Conservation (phyloP, 1,140 invertebrate genomes). For the Drosophila mayri region DNA sequence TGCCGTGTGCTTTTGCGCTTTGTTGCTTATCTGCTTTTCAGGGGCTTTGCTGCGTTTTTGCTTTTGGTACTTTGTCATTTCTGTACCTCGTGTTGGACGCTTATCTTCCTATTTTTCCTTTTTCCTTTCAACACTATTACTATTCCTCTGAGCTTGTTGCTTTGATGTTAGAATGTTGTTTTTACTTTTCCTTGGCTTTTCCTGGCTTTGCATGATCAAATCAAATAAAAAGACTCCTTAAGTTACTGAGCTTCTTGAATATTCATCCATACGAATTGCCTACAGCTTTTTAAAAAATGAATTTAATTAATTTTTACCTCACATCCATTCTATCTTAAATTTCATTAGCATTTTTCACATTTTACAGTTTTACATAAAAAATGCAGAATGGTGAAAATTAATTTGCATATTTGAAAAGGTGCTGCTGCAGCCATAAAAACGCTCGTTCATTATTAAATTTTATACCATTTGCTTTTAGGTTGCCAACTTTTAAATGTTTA, state of each 20-base stretch:
- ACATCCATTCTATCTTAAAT: background rate
- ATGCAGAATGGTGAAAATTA: slow-evolving; percentile 11
- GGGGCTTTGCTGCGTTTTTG: slow-evolving; percentile 24
- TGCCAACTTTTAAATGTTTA: slow-evolving; percentile 5
- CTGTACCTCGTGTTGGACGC: slow-evolving; percentile 4
- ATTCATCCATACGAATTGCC: background rate
- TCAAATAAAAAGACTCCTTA: background rate
- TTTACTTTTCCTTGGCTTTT: background rate
- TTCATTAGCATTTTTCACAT: slow-evolving; percentile 22
- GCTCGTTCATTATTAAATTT: slow-evolving; percentile 29
- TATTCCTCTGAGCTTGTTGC: background rate
- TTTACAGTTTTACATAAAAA: slow-evolving; percentile 15
- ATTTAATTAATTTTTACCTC: slow-evolving; percentile 15
- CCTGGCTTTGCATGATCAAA: background rate
- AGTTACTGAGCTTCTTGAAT: background rate
- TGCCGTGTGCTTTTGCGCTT: slow-evolving; percentile 10
- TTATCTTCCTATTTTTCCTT: slow-evolving; percentile 16
- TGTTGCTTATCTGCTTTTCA: slow-evolving; percentile 42
- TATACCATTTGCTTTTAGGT: background rate
- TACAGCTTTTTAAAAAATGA: background rate
- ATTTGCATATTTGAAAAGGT: slow-evolving; percentile 35
- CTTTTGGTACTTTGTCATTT: slow-evolving; percentile 20
- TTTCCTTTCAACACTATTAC: slow-evolving; percentile 22
- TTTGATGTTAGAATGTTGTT: slow-evolving; percentile 21
- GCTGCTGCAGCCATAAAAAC: slow-evolving; percentile 18